phyloP scores from a whole-genome alignment of 2,113 vertebrate species.

The Lucifuga dentata region DNA sequence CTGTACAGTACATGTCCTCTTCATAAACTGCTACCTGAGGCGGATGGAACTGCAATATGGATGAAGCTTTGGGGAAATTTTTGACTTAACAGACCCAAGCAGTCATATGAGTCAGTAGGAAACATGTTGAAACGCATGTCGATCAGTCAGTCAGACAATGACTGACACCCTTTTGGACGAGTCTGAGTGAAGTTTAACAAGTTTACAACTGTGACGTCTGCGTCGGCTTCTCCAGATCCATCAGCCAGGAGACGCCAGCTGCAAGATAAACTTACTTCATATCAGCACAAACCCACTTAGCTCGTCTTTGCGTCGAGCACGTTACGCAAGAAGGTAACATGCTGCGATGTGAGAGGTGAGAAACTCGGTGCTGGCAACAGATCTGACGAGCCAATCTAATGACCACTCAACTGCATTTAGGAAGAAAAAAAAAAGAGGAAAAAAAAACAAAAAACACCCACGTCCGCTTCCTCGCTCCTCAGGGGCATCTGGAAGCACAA shows the following conservation, averaged over 20 bases:
- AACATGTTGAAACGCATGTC: slow-evolving; percentile 66
- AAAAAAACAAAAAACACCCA: slow-evolving; percentile 64
- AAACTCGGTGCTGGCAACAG: slow-evolving; percentile 71
- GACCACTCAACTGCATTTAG: slow-evolving; percentile 79
- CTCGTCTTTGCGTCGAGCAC: slow-evolving; percentile 48
- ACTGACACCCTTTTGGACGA: slow-evolving; percentile 65
- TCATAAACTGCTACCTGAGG: no score
- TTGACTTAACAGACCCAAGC: no score
- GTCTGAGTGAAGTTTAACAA: slow-evolving; percentile 65
- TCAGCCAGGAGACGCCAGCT: slow-evolving; percentile 71
- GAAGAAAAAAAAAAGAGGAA: slow-evolving; percentile 24
- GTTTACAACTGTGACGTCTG: slow-evolving; percentile 75
- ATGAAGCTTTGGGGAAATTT: no score
- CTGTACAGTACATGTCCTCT: no score
- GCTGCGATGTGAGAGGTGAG: slow-evolving; percentile 65
- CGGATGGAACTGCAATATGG: no score
- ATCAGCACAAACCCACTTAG: slow-evolving; percentile 45
- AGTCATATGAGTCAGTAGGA: no score
- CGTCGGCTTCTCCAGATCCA: slow-evolving; percentile 63
- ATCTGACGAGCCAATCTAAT: slow-evolving; percentile 79
- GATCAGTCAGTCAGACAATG: slow-evolving; percentile 71
- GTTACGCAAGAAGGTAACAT: slow-evolving; percentile 61
- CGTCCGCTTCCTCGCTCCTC: slow-evolving; percentile 78
- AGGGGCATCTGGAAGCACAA: slow-evolving; percentile 79
- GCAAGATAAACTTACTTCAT: slow-evolving; percentile 56